These are phyloP conservation scores for Battus philenor DNA, from an alignment of 1,140 invertebrate species.

Conservation along the genomic window DNA sequence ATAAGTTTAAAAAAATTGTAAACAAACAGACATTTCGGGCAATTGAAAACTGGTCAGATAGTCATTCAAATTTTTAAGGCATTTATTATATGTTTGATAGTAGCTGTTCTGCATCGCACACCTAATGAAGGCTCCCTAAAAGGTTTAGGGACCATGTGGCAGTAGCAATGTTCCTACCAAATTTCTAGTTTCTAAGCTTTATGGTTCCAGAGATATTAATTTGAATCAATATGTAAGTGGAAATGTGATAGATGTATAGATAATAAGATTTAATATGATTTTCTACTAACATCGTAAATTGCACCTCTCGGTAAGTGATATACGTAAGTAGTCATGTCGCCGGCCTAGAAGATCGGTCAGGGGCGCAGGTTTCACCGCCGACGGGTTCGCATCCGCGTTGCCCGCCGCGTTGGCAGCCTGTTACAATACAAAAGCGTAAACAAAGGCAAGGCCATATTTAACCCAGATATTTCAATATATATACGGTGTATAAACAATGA, in stretches of 20 bases:
- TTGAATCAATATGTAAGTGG: too few relatives aligned
- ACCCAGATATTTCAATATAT: neutral
- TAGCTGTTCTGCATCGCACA: too few relatives aligned
- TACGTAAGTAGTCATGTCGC: conserved; percentile 93
- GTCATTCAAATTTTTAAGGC: too few relatives aligned
- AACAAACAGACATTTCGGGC: too few relatives aligned
- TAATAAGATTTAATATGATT: neutral
- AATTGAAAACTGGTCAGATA: too few relatives aligned
- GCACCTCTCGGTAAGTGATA: conserved; percentile 96
- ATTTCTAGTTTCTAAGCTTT: too few relatives aligned
- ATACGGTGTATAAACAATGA: neutral
- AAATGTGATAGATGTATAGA: neutral
- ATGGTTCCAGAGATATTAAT: too few relatives aligned
- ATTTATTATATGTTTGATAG: too few relatives aligned
- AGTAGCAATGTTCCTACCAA: too few relatives aligned
- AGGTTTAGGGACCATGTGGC: too few relatives aligned
- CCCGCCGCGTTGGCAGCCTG: conserved; percentile 35
- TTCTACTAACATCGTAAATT: conserved; percentile 89
- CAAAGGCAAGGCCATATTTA: neutral
- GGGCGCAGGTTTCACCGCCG: conserved; percentile 76
- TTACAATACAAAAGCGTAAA: neutral
- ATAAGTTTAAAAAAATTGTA: too few relatives aligned
- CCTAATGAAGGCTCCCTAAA: too few relatives aligned
- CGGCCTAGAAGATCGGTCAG: conserved; percentile 91
- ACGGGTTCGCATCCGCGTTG: conserved; percentile 81